These are phyloP conservation scores for Cromileptes altivelis DNA, from an alignment of 2,113 vertebrate species.

Conservation along the genomic window DNA sequence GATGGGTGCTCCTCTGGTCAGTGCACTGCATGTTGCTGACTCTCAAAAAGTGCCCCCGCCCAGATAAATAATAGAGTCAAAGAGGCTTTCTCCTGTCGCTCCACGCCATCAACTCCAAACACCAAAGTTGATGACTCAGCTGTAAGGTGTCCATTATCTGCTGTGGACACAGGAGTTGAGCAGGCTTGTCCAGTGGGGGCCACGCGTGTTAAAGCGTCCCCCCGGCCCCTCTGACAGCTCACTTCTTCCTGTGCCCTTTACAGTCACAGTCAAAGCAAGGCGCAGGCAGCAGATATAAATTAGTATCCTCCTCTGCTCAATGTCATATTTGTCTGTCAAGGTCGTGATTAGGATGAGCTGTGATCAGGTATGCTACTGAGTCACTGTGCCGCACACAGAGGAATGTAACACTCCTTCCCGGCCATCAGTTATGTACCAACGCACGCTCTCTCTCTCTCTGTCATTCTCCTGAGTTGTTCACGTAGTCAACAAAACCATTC, in stretches of 20 bases:
- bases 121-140: constrained; percentile 72
- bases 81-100: constrained; percentile 66
- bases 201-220: constrained; percentile 56
- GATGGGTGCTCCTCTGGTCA: constrained; percentile 41
- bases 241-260: constrained; percentile 68
- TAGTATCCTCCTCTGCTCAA: constrained; percentile 66
- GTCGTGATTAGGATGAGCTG: constrained; percentile 78
- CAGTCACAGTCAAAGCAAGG: constrained; percentile 53
- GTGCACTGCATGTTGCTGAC: constrained; percentile 68
- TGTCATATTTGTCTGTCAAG: constrained; percentile 79
- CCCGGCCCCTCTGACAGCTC: constrained; percentile 63
- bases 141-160: constrained; percentile 75
- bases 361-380: constrained; percentile 72
- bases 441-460: constrained; percentile 24
- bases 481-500: constrained; percentile 78
- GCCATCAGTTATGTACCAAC: constrained; percentile 8
- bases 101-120: constrained; percentile 69
- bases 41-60: constrained; percentile 44
- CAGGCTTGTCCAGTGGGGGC: constrained; percentile 40
- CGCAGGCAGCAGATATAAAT: constrained; percentile 60
- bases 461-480: constrained; percentile 64
- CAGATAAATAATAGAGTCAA: constrained; percentile 76
- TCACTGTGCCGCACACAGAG: not conserved
- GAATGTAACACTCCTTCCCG: constrained; percentile 9
- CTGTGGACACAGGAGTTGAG: constrained; percentile 57